Percentiles rank a stretch among this genome's conserved stretches.
phyloP scores from a whole-genome alignment of 2,113 vertebrate species.

The Colius striatus region DNA sequence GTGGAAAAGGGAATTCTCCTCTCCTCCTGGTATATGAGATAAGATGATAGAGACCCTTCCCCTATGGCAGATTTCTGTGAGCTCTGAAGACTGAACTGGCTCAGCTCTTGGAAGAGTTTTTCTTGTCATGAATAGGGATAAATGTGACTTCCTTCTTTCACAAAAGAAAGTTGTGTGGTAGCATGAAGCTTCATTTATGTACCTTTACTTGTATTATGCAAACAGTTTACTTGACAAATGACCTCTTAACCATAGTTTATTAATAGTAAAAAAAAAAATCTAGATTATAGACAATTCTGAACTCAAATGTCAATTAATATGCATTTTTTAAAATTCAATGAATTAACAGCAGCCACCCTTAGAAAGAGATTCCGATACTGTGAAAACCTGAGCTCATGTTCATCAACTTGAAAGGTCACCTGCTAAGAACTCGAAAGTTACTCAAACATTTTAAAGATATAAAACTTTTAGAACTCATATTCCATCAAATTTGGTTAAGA shows the following conservation, averaged over 20 bases:
- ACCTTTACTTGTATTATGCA: not conserved
- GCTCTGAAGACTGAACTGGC: not conserved
- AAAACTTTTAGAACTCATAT: not conserved
- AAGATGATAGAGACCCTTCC: not conserved
- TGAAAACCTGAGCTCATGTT: not conserved
- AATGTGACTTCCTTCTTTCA: not conserved
- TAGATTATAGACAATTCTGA: not conserved
- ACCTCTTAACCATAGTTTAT: not conserved
- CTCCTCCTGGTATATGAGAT: not conserved
- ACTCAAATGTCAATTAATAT: not conserved
- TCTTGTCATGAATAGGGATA: not conserved
- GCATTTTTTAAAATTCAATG: not conserved
- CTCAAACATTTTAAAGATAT: fast-evolving
- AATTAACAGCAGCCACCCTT: not conserved
- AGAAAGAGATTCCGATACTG: not conserved
- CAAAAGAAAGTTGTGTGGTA: not conserved
- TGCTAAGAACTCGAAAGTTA: not conserved
- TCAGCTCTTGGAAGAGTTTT: not conserved
- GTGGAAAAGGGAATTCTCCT: not conserved
- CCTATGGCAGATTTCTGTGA: not conserved
- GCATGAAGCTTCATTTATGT: not conserved
- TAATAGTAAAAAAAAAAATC: not conserved
- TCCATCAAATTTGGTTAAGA: not conserved
- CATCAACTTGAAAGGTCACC: not conserved
- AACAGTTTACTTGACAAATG: not conserved